Evolutionary conservation across 2,888 invertebrate genomes (phyloP), one percentile per base, ranked within the genome.

Genomic region (Papilio gigon): DNA sequence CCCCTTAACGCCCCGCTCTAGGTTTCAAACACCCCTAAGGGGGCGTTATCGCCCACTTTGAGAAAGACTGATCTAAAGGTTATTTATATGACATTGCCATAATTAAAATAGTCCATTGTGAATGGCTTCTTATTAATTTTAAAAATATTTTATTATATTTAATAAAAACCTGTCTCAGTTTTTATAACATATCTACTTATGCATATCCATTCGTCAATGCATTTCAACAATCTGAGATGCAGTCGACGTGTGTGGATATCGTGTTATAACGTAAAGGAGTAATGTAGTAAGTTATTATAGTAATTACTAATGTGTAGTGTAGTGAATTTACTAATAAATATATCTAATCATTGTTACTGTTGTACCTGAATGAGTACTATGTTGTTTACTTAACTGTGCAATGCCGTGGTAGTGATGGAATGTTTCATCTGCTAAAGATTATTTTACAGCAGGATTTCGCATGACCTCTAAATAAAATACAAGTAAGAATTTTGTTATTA

Each of bases 91-190:
- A 50, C 22, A 50, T 50, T 25, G 50, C 25, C 5, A 25, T 50
- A 4, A 14, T 50, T 50, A 14, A 50, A 22, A 22, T 25, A 25
- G 25, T 25, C 47, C 25, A 50, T 50, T 50, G 25, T 50, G 22
- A 22, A 47, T 47, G 22, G n/a, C 22, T 50, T 12, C 12, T 12
- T 25, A 12, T 25, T 14, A 25, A 50, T 14, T 50, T 25, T 14
- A 50, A 50, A 50, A 50, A 50, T 25, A 50, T 22, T 50, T 50
- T 25, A 25, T 25, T 25, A 25, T 50, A 25, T 50, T 50, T 50
- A 50, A 25, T 50, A 25, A 25, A n/a, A 50, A 25, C 50, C 50
- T 25, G 25, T 50, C 12, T 25, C 1, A 50, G 50, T 50, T 50
- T 50, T 50, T 50, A 50, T 50, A 50, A 50, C 50, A 50, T 50